These are phyloP conservation scores for Polyodon spathula DNA, from an alignment of 2,113 vertebrate genomes.

Conservation along the genomic window DNA sequence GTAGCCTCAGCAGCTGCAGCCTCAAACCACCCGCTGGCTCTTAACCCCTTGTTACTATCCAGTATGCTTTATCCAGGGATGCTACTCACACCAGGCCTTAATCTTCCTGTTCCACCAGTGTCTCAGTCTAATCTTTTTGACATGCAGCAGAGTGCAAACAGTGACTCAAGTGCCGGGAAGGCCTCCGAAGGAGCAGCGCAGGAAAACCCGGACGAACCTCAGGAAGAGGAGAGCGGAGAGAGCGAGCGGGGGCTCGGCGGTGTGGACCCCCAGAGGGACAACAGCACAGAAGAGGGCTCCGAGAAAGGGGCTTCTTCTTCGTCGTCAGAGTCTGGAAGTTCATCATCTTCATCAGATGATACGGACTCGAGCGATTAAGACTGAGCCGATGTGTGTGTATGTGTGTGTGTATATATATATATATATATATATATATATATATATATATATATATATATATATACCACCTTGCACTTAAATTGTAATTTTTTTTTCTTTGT, in stretches of 20 bases:
- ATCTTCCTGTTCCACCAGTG: constrained; percentile 82
- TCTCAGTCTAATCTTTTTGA: constrained; percentile 63
- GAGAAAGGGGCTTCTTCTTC: constrained; percentile 84
- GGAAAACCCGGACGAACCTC: constrained; percentile 1
- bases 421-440: constrained; percentile 58
- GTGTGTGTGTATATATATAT: constrained; percentile 26
- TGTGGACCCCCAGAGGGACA: constrained; percentile 56
- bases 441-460: constrained; percentile 63
- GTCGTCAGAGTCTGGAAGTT: constrained; percentile 81
- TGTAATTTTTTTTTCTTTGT: constrained; percentile 83
- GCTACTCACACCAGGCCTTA: constrained; percentile 99
- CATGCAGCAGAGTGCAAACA: constrained; percentile 77
- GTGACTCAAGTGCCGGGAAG: constrained; percentile 54
- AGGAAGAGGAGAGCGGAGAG: constrained; percentile 34
- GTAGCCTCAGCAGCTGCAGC: constrained; percentile 50
- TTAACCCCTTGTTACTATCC: constrained; percentile 92
- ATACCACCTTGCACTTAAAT: constrained; percentile 80
- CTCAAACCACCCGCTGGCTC: constrained; percentile 66
- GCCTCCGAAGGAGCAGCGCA: constrained; percentile 20
- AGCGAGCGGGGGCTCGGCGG: constrained; percentile 38
- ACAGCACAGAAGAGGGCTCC: constrained; percentile 90
- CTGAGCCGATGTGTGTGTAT: constrained; percentile 52
- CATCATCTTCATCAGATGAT: constrained; percentile 79
- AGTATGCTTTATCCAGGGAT: constrained; percentile 98
- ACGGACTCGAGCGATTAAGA: constrained; percentile 93